Evolutionary conservation across 1,140 invertebrate genomes (phyloP), one percentile per base, ranked within the genome.

Genomic region (Saccostrea glomerata): DNA sequence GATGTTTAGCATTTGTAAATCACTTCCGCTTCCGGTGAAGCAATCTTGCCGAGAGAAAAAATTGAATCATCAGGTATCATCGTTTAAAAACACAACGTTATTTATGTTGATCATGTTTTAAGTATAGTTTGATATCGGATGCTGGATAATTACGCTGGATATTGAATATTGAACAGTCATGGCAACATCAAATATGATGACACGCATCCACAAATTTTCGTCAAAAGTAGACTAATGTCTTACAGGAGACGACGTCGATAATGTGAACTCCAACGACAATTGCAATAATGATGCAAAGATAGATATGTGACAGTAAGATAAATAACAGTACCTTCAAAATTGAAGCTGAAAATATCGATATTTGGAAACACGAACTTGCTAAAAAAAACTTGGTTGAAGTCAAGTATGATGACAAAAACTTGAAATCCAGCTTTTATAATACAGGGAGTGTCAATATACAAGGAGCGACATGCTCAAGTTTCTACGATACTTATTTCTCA

Each of bases 361-460:
- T 13, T 60, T 60, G 58, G 58, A 60, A 60, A 60, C 58, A 20
- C 58, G 3, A 60, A 60, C 58, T 13, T 60, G 58, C 17, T 13
- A 20, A 60, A 60, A 4, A 60, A 60, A 5, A 60, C 7, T 9
- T 60, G 12, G 58, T 60, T 60, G 5, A 58, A 60, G 58, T 15
- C 58, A 60, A 60, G 58, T 60, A 60, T 60, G 58, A 60, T 60
- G 58, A 60, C 58, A 60, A 60, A 60, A 60, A 60, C 58, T 60
- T 60, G 58, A 60, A 60, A 60, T 60, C 13, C 20, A 60, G 20
- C 58, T 60, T 60, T 20, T 60, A 60, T 60, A 60, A 60, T 60
- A 60, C 58, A 60, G 20, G 12, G 20, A 60, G 58, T 60, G 58
- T 60, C 58, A 60, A 13, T 60, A 60, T 60, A 60, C 58, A 60